Conservation (phyloP, 2,888 invertebrate species). For the Zaprionus bogoriensis region DNA sequence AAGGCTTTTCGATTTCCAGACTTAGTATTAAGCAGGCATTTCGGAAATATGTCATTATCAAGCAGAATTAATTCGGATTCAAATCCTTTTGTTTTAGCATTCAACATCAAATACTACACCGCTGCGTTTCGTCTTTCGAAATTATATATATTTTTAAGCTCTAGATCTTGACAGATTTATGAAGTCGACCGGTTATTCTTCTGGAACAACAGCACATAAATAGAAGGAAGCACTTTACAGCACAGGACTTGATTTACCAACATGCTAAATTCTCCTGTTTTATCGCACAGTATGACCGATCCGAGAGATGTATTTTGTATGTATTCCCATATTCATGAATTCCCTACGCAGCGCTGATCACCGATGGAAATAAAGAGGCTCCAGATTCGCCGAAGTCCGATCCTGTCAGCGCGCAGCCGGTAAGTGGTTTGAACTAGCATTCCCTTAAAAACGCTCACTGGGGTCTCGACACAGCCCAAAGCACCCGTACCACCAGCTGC, state of each 20-base stretch:
- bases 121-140: slow-evolving; percentile 32
- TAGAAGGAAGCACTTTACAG: neutral
- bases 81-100: slow-evolving; percentile 4
- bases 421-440: neutral
- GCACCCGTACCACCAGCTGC: neutral
- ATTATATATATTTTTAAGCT: slow-evolving; percentile 27
- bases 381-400: neutral
- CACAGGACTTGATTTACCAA: neutral
- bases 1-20: too few relatives aligned
- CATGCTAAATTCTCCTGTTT: slow-evolving; percentile 35
- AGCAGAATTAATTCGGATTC: neutral
- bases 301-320: neutral
- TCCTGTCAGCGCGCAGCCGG: neutral
- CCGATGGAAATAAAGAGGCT: too few relatives aligned
- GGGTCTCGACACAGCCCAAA: slow-evolving; percentile 8
- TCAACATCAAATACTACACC: slow-evolving; percentile 27
- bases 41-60: neutral
- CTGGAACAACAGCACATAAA: slow-evolving; percentile 2
- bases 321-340: too few relatives aligned
- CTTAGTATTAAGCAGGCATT: slow-evolving; percentile 43
- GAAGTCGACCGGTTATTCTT: slow-evolving; percentile 6
- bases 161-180: slow-evolving; percentile 17
- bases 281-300: neutral
- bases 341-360: too few relatives aligned
- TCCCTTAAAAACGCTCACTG: too few relatives aligned